Base-by-base conservation (phyloP, 2,888 invertebrate genomes). In the Epirrita christyi region DNA sequence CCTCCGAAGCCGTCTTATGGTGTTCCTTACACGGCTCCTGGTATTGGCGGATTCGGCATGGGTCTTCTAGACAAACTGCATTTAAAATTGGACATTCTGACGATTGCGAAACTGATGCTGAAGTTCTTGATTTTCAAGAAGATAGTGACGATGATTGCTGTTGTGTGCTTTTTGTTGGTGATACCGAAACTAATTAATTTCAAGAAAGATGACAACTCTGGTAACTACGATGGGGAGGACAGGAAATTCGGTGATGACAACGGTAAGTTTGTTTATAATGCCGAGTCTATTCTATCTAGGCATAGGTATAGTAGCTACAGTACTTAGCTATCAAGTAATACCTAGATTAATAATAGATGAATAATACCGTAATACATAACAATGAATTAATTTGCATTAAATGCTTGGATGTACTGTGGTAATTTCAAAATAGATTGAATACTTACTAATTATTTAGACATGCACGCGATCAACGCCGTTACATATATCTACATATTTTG, bases 121-220 rank as follows among this genome's bases (percentile, higher is more conserved):
- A 97, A 97, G 78, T 80, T 96, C 48, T 85, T 96, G 4, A 94
- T 97, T 68, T 96, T 97, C 80, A 97, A 97, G 84, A 95, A 96
- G 83, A 94, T 96, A 49, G 94, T 97, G 55, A 96, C 96, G 69
- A 96, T 96, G 83, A 94, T 96, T 40, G 96, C 95, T 0, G 92
- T 96, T 5, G 93, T 96, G 69, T 96, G 95, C 75, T 90, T 96
- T 75, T 81, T 97, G 67, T 84, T 97, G 49, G 96, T 96, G 75
- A 94, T 96, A 64, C 96, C 97, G 0, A 95, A 95, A 78, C 80
- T 96, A 15, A 93, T 94, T 56, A 81, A 82, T 41, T 88, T 91
- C 64, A 92, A 93, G 67, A 91, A 91, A 68, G 85, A 83, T 43
- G 77, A 76, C 14, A 76, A 76, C 9, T 78, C 76, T 48, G 78